phyloP scores from a whole-genome alignment of 2,113 vertebrate species.

The Stigmatopora argus region DNA sequence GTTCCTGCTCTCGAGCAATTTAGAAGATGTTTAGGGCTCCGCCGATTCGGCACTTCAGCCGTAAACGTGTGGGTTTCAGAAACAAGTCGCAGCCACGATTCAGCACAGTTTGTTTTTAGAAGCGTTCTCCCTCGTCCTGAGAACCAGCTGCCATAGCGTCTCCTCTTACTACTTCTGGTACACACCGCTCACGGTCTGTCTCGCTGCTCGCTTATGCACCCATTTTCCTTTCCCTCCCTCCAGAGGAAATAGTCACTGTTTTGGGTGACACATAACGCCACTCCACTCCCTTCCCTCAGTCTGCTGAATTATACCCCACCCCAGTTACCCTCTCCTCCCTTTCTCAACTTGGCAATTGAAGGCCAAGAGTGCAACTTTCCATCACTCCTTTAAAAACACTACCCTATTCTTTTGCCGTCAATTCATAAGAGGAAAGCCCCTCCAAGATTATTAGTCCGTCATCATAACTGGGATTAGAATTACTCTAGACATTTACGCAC shows the following conservation, averaged over 20 bases:
- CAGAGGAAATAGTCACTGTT: constrained; percentile 51
- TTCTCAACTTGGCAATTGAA: constrained; percentile 7
- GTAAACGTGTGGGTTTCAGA: constrained; percentile 35
- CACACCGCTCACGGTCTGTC: constrained; percentile 21
- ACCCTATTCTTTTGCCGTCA: not conserved
- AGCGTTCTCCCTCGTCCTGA: constrained; percentile 42
- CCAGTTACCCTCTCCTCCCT: constrained; percentile 15
- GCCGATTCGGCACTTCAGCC: constrained; percentile 13
- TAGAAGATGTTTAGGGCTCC: not conserved
- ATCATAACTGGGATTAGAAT: constrained; percentile 33
- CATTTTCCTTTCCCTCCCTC: constrained; percentile 34
- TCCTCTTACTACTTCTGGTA: constrained; percentile 45
- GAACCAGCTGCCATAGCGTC: constrained; percentile 57
- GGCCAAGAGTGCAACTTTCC: not conserved
- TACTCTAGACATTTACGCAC: constrained; percentile 19
- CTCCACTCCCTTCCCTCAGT: constrained; percentile 11
- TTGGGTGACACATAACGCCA: constrained; percentile 47
- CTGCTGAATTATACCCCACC: not conserved
- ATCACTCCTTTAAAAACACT: not conserved
- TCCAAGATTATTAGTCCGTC: constrained; percentile 28
- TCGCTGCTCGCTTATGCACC: constrained; percentile 20
- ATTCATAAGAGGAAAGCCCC: not conserved
- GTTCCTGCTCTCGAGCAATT: constrained; percentile 27
- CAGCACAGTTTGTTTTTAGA: constrained; percentile 58
- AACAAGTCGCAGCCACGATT: constrained; percentile 32